These are phyloP conservation scores for Festucalex cinctus DNA, from an alignment of 2,113 vertebrate genomes.

Conservation along the genomic window DNA sequence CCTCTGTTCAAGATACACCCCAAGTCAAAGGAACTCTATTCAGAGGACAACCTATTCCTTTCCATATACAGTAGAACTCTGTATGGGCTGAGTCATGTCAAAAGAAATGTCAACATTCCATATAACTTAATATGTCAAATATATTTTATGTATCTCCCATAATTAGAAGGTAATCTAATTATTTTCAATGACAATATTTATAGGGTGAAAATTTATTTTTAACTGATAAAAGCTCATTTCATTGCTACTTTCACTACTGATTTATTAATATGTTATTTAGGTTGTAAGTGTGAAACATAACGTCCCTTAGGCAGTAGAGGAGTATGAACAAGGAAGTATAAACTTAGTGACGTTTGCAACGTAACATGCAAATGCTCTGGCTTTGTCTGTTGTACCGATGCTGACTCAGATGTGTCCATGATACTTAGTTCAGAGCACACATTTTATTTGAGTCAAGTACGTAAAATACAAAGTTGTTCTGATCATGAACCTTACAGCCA, in stretches of 20 bases:
- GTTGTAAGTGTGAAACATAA: too few species aligned
- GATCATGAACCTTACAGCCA: background rate
- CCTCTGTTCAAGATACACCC: background rate
- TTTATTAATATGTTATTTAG: too few species aligned
- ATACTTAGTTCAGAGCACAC: background rate
- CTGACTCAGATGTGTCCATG: background rate
- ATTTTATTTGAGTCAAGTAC: background rate
- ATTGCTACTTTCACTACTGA: background rate
- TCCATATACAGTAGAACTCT: background rate
- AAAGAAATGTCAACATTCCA: background rate
- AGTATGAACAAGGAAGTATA: too few species aligned
- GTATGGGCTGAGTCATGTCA: background rate
- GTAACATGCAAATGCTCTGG: background rate
- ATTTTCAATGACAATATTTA: background rate
- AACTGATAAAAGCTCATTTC: background rate
- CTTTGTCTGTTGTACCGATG: background rate
- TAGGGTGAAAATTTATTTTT: background rate
- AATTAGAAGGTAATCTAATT: background rate
- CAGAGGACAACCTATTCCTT: background rate
- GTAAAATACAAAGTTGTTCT: background rate
- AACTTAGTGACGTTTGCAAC: too few species aligned
- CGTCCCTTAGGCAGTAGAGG: too few species aligned
- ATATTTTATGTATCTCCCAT: background rate
- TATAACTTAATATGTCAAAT: background rate
- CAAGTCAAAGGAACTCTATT: background rate